phyloP scores from a whole-genome alignment of 2,888 invertebrate species.

The Rotaria magnacalcarata region DNA sequence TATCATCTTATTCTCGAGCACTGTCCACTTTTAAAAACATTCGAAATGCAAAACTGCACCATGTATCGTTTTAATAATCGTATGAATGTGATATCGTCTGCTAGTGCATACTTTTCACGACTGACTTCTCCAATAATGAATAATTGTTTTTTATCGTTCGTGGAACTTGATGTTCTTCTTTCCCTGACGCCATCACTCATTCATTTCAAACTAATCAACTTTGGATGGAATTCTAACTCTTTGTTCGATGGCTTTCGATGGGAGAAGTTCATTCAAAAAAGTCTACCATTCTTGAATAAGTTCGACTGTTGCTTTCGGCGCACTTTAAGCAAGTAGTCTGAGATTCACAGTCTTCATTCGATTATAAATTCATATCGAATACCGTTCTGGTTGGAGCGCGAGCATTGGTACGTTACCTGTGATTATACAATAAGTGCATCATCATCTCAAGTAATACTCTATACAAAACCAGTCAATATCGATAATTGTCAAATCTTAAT shows the following conservation, averaged over 20 bases:
- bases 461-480: not conserved
- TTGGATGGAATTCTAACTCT: not conserved
- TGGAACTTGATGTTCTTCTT: not conserved
- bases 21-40: not conserved
- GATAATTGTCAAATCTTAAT: not conserved
- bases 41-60: not conserved
- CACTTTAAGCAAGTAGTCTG: fast-evolving
- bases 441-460: not conserved
- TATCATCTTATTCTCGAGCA: not conserved
- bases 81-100: not conserved
- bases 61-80: too few relatives aligned
- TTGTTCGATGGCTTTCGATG: not conserved
- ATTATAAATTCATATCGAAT: not conserved
- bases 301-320: not conserved
- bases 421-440: not conserved
- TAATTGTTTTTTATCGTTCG: not conserved
- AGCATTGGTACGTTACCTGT: not conserved
- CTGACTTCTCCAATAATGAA: not conserved
- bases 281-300: not conserved
- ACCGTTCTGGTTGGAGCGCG: not conserved
- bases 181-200: not conserved
- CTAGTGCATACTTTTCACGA: not conserved
- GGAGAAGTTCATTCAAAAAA: not conserved
- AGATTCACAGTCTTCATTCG: not conserved
- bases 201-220: not conserved